Evolutionary conservation across 2,113 vertebrate genomes (phyloP).

Genomic region (Grammomys dolichurus): DNA sequence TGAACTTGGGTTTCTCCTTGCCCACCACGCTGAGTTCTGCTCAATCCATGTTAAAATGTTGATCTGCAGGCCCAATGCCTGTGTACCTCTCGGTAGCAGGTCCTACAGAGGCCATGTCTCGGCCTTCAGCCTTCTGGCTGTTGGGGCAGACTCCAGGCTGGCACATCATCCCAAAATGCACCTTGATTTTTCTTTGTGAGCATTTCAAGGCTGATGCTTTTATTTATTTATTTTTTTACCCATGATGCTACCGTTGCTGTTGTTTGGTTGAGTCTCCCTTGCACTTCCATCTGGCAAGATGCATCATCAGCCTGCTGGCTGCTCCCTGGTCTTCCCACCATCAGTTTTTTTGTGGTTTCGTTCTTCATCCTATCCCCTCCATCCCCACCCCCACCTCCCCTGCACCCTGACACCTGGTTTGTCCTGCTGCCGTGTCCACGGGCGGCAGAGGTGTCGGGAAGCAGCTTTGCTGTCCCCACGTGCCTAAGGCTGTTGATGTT

Average conservation of each 20-base stretch:
- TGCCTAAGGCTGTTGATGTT: constrained; percentile 83
- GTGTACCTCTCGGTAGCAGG: constrained; percentile 54
- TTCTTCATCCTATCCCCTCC: constrained; percentile 68
- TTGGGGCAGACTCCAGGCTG: constrained; percentile 31
- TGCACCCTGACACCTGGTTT: constrained; percentile 71
- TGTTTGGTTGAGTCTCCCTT: constrained; percentile 72
- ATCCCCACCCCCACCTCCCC: neutral
- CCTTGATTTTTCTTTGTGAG: constrained; percentile 67
- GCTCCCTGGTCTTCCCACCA: constrained; percentile 56
- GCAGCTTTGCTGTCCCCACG: constrained; percentile 64
- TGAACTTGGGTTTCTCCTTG: constrained; percentile 77
- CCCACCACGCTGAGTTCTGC: constrained; percentile 75
- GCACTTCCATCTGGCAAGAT: constrained; percentile 67
- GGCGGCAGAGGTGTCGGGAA: constrained; percentile 67
- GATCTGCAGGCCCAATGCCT: constrained; percentile 61
- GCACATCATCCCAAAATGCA: constrained; percentile 17
- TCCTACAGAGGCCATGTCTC: constrained; percentile 64
- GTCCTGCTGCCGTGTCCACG: constrained; percentile 56
- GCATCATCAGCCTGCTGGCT: constrained; percentile 73
- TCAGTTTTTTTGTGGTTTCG: constrained; percentile 73
- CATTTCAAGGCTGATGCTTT: constrained; percentile 67
- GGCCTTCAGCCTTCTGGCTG: constrained; percentile 63
- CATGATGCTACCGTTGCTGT: constrained; percentile 75
- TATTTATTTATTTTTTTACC: constrained; percentile 70
- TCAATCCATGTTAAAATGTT: constrained; percentile 78